Conservation (phyloP, 2,797 vertebrate species). For the Notamacropus eugenii region DNA sequence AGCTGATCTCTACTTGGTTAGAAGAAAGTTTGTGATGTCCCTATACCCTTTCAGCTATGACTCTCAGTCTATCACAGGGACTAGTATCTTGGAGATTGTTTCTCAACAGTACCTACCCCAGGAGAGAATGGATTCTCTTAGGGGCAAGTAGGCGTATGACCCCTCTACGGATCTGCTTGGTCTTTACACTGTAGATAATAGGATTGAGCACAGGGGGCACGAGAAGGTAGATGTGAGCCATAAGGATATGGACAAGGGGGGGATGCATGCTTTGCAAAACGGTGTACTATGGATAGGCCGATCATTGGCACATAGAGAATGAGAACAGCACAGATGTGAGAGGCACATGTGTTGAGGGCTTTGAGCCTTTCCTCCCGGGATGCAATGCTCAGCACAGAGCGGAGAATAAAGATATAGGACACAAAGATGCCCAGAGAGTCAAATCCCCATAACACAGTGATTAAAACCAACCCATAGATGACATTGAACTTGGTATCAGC, state of each 20-base stretch:
- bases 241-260: conserved; percentile 75
- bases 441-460: conserved; percentile 52
- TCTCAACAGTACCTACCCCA: neutral
- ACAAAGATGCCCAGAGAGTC: conserved; percentile 79
- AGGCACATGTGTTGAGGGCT: conserved; percentile 64
- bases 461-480: conserved; percentile 77
- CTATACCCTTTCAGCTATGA: neutral
- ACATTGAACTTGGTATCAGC: conserved; percentile 80
- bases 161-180: conserved; percentile 65
- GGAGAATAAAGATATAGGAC: conserved; percentile 58
- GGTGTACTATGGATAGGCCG: neutral
- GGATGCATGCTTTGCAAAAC: conserved; percentile 71
- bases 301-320: conserved; percentile 81
- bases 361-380: conserved; percentile 60
- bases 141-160: conserved; percentile 3
- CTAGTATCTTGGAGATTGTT: neutral
- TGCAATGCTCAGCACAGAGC: conserved; percentile 54
- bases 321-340: conserved; percentile 68
- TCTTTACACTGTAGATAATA: conserved; percentile 77
- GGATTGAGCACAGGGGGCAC: conserved; percentile 75
- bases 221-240: conserved; percentile 72
- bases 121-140: neutral
- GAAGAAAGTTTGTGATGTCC: neutral
- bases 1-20: neutral
- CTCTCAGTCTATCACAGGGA: neutral